A percentile compares a stretch with the other conserved stretches of the same genome.
Conservation (phyloP, 2,113 vertebrate species). For the Lutjanus erythropterus region DNA sequence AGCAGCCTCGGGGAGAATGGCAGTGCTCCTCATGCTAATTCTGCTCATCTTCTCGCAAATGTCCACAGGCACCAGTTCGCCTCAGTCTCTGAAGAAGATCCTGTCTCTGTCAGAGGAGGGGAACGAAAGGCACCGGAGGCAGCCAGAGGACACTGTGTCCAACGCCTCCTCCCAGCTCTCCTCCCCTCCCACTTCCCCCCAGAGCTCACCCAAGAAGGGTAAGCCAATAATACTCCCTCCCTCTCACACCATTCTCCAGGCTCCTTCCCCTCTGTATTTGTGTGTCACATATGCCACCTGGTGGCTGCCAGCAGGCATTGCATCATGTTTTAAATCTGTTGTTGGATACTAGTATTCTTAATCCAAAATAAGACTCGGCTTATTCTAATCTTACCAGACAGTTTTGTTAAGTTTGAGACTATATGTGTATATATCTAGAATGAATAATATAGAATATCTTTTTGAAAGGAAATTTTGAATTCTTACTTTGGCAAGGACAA, state of each 20-base stretch:
- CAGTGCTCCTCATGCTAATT: conserved; percentile 53
- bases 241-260: background rate
- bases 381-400: background rate
- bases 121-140: conserved; percentile 91
- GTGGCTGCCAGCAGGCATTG: conserved; percentile 41
- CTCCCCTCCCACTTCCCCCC: conserved; percentile 96
- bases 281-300: conserved; percentile 54
- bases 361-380: background rate
- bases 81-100: conserved; percentile 99
- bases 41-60: conserved; percentile 42
- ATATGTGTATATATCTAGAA: too few species aligned
- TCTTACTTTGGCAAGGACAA: background rate
- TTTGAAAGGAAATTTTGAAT: background rate
- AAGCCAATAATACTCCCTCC: conserved; percentile 66
- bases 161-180: conserved; percentile 93
- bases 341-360: background rate
- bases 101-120: conserved; percentile 97
- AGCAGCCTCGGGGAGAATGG: background rate
- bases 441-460: too few species aligned
- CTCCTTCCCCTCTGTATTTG: background rate
- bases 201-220: conserved; percentile 98
- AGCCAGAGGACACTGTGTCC: conserved; percentile 91
- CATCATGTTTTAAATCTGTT: background rate
- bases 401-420: background rate
- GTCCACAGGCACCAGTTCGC: conserved; percentile 93